phyloP scores from a whole-genome alignment of 2,113 vertebrate genomes.

The Takifugu flavidus region DNA sequence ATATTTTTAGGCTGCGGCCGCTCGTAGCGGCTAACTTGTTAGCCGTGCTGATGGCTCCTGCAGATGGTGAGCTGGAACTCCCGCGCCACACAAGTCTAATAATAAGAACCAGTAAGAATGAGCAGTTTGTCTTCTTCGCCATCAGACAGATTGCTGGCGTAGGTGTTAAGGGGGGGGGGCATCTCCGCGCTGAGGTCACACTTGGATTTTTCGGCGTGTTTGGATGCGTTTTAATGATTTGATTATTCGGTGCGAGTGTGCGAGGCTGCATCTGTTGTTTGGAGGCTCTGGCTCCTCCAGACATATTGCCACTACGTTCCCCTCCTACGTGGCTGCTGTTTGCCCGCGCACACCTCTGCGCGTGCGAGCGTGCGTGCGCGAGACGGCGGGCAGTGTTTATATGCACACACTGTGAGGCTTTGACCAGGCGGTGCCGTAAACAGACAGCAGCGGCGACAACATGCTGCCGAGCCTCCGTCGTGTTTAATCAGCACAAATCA shows the following conservation, averaged over 20 bases:
- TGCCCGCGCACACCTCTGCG: constrained; percentile 39
- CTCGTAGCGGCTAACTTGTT: too few species aligned
- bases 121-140: constrained; percentile 13
- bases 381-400: constrained; percentile 64
- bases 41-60: too few species aligned
- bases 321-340: constrained; percentile 72
- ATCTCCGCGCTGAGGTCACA: background rate
- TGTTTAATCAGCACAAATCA: constrained; percentile 50
- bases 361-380: constrained; percentile 14
- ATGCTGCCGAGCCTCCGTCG: constrained; percentile 52
- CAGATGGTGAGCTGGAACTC: constrained; percentile 4
- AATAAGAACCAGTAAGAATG: background rate
- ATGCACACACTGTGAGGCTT: constrained; percentile 55
- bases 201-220: constrained; percentile 22
- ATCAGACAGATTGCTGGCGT: constrained; percentile 61
- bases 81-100: background rate
- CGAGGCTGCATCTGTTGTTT: constrained; percentile 60
- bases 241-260: constrained; percentile 20
- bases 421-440: constrained; percentile 62
- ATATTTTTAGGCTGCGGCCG: too few species aligned
- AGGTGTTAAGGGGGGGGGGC: constrained; percentile 30
- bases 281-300: constrained; percentile 51
- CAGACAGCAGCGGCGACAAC: constrained; percentile 64
- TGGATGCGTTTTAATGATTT: constrained; percentile 5
- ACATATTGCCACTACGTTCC: constrained; percentile 51